Base-by-base conservation (phyloP, 2,113 vertebrate genomes). In the Morone saxatilis region DNA sequence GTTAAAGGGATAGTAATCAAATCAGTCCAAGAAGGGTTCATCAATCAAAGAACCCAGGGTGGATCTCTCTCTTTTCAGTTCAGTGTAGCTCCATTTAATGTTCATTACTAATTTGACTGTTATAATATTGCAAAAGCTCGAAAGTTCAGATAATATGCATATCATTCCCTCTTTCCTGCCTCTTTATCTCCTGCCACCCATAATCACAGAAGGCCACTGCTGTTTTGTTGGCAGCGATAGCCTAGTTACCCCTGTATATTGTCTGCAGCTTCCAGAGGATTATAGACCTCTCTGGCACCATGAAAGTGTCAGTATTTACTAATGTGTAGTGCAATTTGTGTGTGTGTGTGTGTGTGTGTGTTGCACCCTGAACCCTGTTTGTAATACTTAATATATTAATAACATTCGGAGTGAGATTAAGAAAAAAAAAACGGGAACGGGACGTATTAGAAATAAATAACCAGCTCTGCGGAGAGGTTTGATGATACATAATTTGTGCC, bases 401-500 rank as follows among this genome's bases (percentile, higher is more conserved):
- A 41, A 12, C 16, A 56, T 48, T 36, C 40, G 1, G n/a, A 41
- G n/a, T 16, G 25, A 63, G 2, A 68, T 68, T 12, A 31, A 41
- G 5, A 47, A 47, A 31, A 57, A 45, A 47, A 66, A 41, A 41
- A 43, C 4, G n/a, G 16, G 43, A 60, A 60, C 0, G 0, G 22
- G 53, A 62, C 20, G 16, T 20, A 59, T 56, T 22, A 78, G 57
- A 74, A 71, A 83, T 79, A 81, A 76, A 76, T 65, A 83, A 76
- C 1, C 71, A 56, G 53, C 53, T 53, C 69, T 43, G 60, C 71
- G 63, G 77, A 76, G 47, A 62, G 70, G 38, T 75, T 84, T 50
- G 83, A 62, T 77, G 78, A 90, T 81, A 40, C 84, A 90, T 86
- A 8, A 71, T 77, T 86, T 54, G 56, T 38, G 88, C 90, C 84